Conservation (phyloP, 2,888 invertebrate genomes). For the Mythimna loreyi region DNA sequence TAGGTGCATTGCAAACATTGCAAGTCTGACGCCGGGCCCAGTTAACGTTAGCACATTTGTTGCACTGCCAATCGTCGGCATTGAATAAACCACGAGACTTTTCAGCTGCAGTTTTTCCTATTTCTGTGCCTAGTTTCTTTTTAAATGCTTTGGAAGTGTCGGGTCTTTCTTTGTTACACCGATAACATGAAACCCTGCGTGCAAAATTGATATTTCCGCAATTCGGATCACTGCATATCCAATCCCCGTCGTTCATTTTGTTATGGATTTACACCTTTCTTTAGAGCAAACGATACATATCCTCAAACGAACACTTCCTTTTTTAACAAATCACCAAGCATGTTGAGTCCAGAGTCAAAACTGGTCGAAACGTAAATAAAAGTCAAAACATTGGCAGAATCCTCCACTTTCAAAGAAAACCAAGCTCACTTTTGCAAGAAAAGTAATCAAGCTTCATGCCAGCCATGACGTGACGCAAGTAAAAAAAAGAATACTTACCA, state of each 20-base stretch:
- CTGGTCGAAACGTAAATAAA: conserved; percentile 81
- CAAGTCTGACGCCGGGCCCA: conserved; percentile 99
- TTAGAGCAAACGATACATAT: conserved; percentile 68
- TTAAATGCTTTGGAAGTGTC: conserved; percentile 86
- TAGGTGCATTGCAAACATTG: conserved; percentile 99
- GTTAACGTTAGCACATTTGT: conserved; percentile 99
- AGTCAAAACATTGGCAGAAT: conserved; percentile 78
- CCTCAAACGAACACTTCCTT: conserved; percentile 61
- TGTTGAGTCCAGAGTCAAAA: conserved; percentile 58
- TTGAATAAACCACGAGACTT: conserved; percentile 98
- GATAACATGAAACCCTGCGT: conserved; percentile 96
- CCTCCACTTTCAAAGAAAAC: conserved; percentile 85
- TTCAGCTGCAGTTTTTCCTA: conserved; percentile 99
- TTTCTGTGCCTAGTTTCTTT: conserved; percentile 98
- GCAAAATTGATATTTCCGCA: conserved; percentile 99
- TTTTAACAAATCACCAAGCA: conserved; percentile 65
- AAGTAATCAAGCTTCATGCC: conserved; percentile 87
- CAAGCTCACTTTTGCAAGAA: conserved; percentile 88
- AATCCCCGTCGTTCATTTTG: conserved; percentile 92
- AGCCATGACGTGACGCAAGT: conserved; percentile 83
- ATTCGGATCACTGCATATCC: conserved; percentile 92
- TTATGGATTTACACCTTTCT: conserved; percentile 68
- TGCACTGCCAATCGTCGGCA: conserved; percentile 99
- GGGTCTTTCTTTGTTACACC: conserved; percentile 95
- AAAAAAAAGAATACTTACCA: conserved; percentile 67